Conservation (phyloP, 1,140 invertebrate species). For the Zaprionus capensis region DNA sequence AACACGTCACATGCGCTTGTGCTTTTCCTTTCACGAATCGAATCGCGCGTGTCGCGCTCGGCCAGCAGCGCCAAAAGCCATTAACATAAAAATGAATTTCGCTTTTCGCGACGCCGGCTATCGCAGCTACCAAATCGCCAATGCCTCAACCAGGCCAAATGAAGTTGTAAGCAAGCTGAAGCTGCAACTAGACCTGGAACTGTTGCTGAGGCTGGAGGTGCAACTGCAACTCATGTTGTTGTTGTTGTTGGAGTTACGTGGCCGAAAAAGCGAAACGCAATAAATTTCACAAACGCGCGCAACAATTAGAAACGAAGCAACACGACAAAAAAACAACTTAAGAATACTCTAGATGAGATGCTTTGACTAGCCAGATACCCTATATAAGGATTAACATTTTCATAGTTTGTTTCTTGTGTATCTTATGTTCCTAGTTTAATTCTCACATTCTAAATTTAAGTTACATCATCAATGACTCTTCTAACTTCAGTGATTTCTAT, state of each 20-base stretch:
- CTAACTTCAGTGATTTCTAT: no score
- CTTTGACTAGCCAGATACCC: constrained; percentile 2
- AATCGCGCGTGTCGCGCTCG: constrained; percentile 58
- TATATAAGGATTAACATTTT: neutral
- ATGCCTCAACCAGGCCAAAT: constrained; percentile 55
- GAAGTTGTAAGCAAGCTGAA: constrained; percentile 66
- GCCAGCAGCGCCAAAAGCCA: constrained; percentile 59
- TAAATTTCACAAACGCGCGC: constrained; percentile 81
- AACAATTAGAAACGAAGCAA: constrained; percentile 78
- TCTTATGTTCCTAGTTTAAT: neutral
- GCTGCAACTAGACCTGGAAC: neutral
- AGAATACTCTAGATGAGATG: constrained; percentile 6
- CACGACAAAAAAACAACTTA: constrained; percentile 19
- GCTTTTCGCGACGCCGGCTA: constrained; percentile 64
- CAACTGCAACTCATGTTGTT: constrained; percentile 24
- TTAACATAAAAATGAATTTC: constrained; percentile 81
- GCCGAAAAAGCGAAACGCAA: constrained; percentile 68
- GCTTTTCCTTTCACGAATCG: constrained; percentile 76
- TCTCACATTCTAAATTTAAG: neutral
- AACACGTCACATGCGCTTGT: constrained; percentile 32
- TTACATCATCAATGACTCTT: neutral
- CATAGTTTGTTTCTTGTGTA: neutral
- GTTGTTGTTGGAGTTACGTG: constrained; percentile 52
- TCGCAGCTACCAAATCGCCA: constrained; percentile 72
- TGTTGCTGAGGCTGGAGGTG: constrained; percentile 3